Base-by-base conservation (phyloP, 2,888 invertebrate genomes). In the Cryptophagus acutangulus region DNA sequence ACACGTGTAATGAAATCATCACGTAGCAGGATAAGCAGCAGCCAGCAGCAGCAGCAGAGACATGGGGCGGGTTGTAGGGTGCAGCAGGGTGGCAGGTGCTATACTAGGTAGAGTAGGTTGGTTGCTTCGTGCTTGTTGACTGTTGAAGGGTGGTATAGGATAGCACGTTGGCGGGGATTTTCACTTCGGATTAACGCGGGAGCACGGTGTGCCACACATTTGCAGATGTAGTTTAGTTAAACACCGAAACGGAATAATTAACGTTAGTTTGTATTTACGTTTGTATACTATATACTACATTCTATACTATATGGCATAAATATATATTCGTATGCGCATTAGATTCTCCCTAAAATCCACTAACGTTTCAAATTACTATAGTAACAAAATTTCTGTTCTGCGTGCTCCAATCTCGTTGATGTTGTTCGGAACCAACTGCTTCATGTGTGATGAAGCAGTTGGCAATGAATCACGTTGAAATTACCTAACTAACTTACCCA, bases 161-260 rank as follows among this genome's bases (percentile, higher is more conserved):
- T 34, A 42, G 38, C 46, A 49, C 43, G 40, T 46, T 46, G 40
- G 41, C 41, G 41, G 35, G 48, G 47, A 48, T 54, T 52, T 56
- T 48, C 49, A 43, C 52, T 47, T 40, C 46, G 52, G 55, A 56
- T 58, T 56, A 56, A 44, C 52, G 45, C 52, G 49, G 48, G 48
- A 49, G 46, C 48, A 46, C 41, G 51, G 47, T 52, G 52, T 46
- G 48, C 49, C 54, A 52, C 51, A 52, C 55, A 53, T 56, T 54
- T 55, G 54, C 52, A 57, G 51, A 51, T 55, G 53, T 51, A 53
- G 52, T 53, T 55, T 54, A 55, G 53, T 52, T 51, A 55, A 52
- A 55, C 52, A 51, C 38, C 52, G 50, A 55, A 57, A 54, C 49
- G 50, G 57, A 51, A 57, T 57, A 56, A 55, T 57, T 59, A 59